These are phyloP conservation scores for Hecatera dysodea DNA, from an alignment of 2,888 invertebrate genomes.

Conservation along the genomic window DNA sequence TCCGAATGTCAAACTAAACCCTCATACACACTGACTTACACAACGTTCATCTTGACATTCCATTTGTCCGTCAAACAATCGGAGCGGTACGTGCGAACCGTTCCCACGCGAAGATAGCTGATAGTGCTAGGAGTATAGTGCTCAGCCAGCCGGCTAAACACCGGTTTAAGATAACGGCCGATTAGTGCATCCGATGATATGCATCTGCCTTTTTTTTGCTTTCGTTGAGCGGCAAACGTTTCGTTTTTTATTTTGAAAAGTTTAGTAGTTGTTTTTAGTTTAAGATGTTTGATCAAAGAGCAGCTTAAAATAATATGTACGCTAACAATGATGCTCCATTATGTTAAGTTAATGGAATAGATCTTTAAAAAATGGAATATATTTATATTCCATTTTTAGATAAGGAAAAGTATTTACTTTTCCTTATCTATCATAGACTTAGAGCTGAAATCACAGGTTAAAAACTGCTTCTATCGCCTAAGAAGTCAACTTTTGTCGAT, in stretches of 20 bases:
- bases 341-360: too few relatives aligned
- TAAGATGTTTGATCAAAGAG: slow-evolving; percentile 12
- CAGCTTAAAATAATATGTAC: background rate
- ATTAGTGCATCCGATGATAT: slow-evolving; percentile 71
- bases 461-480: background rate
- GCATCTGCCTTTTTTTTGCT: slow-evolving; percentile 55
- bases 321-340: background rate
- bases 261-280: slow-evolving; percentile 8
- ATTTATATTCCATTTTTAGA: too few relatives aligned
- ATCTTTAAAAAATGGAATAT: too few relatives aligned
- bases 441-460: background rate
- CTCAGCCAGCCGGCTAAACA: slow-evolving; percentile 81
- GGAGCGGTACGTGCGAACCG: slow-evolving; percentile 81
- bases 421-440: background rate
- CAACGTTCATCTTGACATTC: slow-evolving; percentile 90
- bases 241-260: slow-evolving; percentile 17
- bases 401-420: too few relatives aligned
- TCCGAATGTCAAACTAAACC: slow-evolving; percentile 81
- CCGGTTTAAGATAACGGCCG: slow-evolving; percentile 76
- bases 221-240: slow-evolving; percentile 15
- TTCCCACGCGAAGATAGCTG: slow-evolving; percentile 81
- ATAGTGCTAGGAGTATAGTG: slow-evolving; percentile 70
- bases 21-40: slow-evolving; percentile 75
- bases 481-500: background rate
- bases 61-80: slow-evolving; percentile 85